Evolutionary conservation across 2,797 vertebrate species (phyloP).

Genomic region (Cercopithecus neglectus): DNA sequence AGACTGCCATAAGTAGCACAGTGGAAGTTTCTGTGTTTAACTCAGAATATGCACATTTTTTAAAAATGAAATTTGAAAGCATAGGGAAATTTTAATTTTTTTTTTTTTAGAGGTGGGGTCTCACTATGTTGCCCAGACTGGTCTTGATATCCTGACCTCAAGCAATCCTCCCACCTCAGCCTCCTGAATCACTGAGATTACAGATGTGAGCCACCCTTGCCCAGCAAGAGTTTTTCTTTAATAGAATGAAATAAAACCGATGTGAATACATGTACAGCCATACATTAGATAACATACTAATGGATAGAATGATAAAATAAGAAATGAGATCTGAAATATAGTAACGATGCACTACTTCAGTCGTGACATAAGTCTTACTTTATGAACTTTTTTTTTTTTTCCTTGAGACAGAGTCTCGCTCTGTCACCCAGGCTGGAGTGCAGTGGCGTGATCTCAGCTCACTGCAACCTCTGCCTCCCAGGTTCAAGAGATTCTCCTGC

Average conservation of each 20-base stretch:
- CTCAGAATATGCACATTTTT: constrained; percentile 5
- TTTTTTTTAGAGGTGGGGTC: background rate
- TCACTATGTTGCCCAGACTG: background rate
- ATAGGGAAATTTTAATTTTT: background rate
- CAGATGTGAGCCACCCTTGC: background rate
- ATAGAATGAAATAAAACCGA: background rate
- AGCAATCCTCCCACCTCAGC: background rate
- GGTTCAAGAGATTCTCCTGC: background rate
- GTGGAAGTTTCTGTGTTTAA: background rate
- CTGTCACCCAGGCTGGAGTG: background rate
- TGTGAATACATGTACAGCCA: background rate
- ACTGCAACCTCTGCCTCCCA: background rate
- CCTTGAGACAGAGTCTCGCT: background rate
- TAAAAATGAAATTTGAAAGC: constrained; percentile 11
- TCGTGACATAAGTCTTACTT: background rate
- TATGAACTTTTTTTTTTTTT: background rate
- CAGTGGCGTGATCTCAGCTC: background rate
- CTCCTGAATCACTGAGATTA: background rate
- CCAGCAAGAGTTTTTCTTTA: background rate
- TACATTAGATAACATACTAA: background rate
- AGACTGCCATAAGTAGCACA: background rate
- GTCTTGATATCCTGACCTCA: background rate
- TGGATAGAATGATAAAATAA: background rate
- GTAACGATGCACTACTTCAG: background rate
- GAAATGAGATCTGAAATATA: background rate